phyloP scores from a whole-genome alignment of 2,113 vertebrate species.

The Oceanites oceanicus region DNA sequence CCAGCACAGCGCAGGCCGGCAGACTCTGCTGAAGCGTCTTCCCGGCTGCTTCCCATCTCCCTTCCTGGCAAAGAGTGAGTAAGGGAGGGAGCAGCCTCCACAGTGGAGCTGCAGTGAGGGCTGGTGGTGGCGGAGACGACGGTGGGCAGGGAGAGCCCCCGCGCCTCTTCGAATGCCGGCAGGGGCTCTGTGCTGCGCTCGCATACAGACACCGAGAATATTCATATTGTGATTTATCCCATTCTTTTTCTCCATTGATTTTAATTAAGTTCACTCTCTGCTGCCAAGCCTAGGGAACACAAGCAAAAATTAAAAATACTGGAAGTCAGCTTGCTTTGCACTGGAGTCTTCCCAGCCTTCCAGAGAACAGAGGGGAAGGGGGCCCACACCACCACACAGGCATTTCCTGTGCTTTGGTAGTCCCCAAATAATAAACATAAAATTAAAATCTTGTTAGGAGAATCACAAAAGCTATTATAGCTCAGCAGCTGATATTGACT shows the following conservation, averaged over 20 bases:
- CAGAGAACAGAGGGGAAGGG: neutral
- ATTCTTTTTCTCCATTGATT: constrained; percentile 70
- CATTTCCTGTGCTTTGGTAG: constrained; percentile 18
- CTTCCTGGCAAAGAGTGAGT: neutral
- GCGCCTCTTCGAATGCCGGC: neutral
- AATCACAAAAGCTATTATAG: constrained; percentile 65
- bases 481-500: constrained; percentile 43
- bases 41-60: neutral
- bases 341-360: constrained; percentile 32
- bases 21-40: rapidly evolving
- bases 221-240: constrained; percentile 56
- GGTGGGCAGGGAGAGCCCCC: neutral
- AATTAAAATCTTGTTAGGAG: constrained; percentile 76
- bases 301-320: constrained; percentile 40
- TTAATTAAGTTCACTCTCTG: constrained; percentile 71
- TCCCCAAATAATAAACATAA: constrained; percentile 72
- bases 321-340: constrained; percentile 11
- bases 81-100: neutral
- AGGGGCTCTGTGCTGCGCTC: neutral
- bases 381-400: neutral
- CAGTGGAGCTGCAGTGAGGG: neutral
- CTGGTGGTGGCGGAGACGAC: neutral
- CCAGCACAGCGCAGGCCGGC: rapidly evolving
- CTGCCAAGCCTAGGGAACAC: constrained; percentile 56
- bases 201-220: neutral